phyloP scores from a whole-genome alignment of 2,113 vertebrate species.

The Neogale vison region DNA sequence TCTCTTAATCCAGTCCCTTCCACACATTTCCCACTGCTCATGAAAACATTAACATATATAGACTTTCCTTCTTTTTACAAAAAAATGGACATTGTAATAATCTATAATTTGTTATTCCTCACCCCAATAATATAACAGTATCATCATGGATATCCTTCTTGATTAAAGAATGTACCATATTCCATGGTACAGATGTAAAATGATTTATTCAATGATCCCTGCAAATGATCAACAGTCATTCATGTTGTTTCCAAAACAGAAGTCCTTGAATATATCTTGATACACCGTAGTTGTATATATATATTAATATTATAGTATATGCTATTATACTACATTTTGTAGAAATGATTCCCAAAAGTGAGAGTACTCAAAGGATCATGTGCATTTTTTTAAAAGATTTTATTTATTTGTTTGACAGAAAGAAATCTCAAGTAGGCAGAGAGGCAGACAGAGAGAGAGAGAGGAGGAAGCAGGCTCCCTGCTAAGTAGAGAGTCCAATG shows the following conservation, averaged over 20 bases:
- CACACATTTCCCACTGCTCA: background rate
- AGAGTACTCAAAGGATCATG: background rate
- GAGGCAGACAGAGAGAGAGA: no score
- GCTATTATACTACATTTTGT: background rate
- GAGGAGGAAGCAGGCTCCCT: no score
- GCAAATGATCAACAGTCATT: background rate
- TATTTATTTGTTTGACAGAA: no score
- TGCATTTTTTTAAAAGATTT: background rate
- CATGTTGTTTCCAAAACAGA: background rate
- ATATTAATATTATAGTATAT: background rate
- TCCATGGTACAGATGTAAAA: background rate
- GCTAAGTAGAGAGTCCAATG: no score
- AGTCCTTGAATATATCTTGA: background rate
- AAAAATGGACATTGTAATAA: background rate
- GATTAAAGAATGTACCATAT: background rate
- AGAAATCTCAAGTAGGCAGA: no score
- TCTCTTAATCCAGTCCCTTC: background rate
- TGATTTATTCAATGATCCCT: background rate
- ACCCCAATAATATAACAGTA: background rate
- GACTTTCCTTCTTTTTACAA: background rate
- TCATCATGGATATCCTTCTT: background rate
- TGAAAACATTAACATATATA: background rate
- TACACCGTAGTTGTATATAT: background rate
- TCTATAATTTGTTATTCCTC: background rate
- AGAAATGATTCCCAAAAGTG: background rate